phyloP scores from a whole-genome alignment of 2,888 invertebrate species.

The Acleris laterana region DNA sequence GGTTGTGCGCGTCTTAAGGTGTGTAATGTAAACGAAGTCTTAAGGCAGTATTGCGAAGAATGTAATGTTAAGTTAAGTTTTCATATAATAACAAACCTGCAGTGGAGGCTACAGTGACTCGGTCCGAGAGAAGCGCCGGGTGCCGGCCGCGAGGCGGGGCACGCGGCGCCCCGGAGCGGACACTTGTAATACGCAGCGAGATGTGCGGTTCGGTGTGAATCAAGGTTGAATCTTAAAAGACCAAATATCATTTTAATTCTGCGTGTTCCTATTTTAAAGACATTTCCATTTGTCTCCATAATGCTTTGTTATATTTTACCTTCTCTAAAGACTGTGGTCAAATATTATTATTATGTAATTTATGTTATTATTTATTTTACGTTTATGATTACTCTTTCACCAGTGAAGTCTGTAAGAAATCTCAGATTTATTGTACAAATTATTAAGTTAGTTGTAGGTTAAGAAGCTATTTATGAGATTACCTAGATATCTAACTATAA shows the following conservation, averaged over 20 bases:
- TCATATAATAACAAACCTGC: conserved; percentile 52
- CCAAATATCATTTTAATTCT: conserved; percentile 68
- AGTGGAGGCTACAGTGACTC: conserved; percentile 70
- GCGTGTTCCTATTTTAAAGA: conserved; percentile 78
- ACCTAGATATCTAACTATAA: conserved; percentile 76
- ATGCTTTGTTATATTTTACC: conserved; percentile 65
- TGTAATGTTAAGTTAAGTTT: conserved; percentile 64
- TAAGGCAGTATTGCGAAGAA: conserved; percentile 71
- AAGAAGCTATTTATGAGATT: conserved; percentile 82
- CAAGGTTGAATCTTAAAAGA: conserved; percentile 56
- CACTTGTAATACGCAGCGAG: conserved; percentile 52
- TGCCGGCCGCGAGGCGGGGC: conserved; percentile 42
- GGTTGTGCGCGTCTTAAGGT: conserved; percentile 65
- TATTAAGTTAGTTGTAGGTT: conserved; percentile 73
- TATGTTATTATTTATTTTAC: conserved; percentile 80
- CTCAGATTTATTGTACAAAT: conserved; percentile 81
- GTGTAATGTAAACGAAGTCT: conserved; percentile 63
- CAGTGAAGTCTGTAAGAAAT: conserved; percentile 63
- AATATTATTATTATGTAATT: conserved; percentile 70
- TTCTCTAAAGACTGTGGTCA: conserved; percentile 79
- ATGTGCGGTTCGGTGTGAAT: conserved; percentile 47
- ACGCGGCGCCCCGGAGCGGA: conserved; percentile 64
- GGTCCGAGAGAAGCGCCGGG: conserved; percentile 58
- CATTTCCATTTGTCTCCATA: conserved; percentile 66
- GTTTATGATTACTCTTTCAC: conserved; percentile 72